A percentile compares a stretch with the other conserved stretches of the same genome.
phyloP scores from a whole-genome alignment of 2,113 vertebrate genomes.

The Daboia siamensis region DNA sequence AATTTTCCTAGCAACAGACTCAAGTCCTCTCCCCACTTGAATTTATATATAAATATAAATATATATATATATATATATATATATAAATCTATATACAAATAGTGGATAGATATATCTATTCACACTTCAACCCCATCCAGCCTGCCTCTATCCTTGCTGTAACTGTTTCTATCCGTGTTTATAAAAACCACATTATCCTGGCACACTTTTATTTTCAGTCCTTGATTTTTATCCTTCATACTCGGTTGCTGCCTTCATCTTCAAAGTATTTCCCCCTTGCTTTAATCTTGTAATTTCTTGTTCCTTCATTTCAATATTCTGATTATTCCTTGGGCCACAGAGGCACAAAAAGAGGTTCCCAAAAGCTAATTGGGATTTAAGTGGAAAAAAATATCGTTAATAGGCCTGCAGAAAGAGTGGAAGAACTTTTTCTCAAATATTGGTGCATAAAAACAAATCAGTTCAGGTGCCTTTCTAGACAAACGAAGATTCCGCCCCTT shows the following conservation, averaged over 20 bases:
- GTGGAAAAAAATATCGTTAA: neutral
- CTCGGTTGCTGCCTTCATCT: conserved; percentile 40
- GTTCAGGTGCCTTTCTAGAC: conserved; percentile 69
- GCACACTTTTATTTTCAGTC: conserved; percentile 76
- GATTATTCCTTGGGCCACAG: conserved; percentile 29
- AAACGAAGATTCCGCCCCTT: conserved; percentile 58
- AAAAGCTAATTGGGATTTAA: neutral
- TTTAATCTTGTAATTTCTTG: conserved; percentile 59
- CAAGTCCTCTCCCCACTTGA: conserved; percentile 54
- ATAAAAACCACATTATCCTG: conserved; percentile 80
- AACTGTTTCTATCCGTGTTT: conserved; percentile 80
- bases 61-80: conserved; percentile 49
- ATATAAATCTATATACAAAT: conserved; percentile 49
- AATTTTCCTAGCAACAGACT: conserved; percentile 59
- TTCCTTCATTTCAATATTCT: conserved; percentile 59
- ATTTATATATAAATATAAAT: conserved; percentile 63
- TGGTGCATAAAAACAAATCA: conserved; percentile 78
- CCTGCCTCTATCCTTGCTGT: conserved; percentile 76
- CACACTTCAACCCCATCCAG: conserved; percentile 66
- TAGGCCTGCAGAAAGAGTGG: conserved; percentile 27
- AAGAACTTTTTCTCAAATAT: conserved; percentile 57
- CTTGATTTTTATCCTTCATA: conserved; percentile 60
- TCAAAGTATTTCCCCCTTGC: conserved; percentile 29
- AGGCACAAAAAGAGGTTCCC: conserved; percentile 6
- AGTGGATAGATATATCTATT: conserved; percentile 70